Evolutionary conservation across 2,888 invertebrate genomes (phyloP), one percentile per base, ranked within the genome.

Genomic region (Tromatobia lineatoria): DNA sequence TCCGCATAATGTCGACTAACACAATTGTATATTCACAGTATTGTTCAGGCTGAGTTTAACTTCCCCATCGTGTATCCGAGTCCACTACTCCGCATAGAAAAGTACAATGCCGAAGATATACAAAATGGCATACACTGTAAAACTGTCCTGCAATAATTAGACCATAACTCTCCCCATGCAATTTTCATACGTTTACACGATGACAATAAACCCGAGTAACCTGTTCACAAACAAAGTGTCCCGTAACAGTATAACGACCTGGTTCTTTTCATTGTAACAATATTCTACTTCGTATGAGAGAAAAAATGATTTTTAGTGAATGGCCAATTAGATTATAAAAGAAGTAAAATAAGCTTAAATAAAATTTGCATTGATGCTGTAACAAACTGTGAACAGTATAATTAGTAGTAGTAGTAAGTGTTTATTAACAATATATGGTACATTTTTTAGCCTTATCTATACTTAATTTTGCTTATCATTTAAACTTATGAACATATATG

Each of bases 91-190:
- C 52, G 70, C 29, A 47, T 45, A 25, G 7, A 42, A 42, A 47
- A 67, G 25, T 67, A 20, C 57, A 67, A 67, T 57, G 29, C 45
- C 47, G 64, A 79, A 47, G 45, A 82, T 61, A 64, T 54, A 61
- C 57, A 70, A 10, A 13, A 20, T 29, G 50, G 29, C 23, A 23
- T 54, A 29, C 38, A 11, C 67, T 78, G 69, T 34, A 18, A 61
- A 61, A 78, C 74, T 20, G 59, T 29, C 42, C 15, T 15, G 61
- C 74, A 47, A 69, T 83, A 74, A 78, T 82, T 52, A 79, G 79
- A 83, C 83, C 83, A 79, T 83, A 83, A 79, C 75, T 64, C 75
- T 75, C 74, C 75, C 74, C 42, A 50, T 73, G 71, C 42, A 59
- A 77, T 82, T 54, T 45, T 59, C 61, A 50, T 78, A 61, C 38